Evolutionary conservation across 2,888 invertebrate genomes (phyloP), one percentile per base, ranked within the genome.

Genomic region (Argyresthia albistria): DNA sequence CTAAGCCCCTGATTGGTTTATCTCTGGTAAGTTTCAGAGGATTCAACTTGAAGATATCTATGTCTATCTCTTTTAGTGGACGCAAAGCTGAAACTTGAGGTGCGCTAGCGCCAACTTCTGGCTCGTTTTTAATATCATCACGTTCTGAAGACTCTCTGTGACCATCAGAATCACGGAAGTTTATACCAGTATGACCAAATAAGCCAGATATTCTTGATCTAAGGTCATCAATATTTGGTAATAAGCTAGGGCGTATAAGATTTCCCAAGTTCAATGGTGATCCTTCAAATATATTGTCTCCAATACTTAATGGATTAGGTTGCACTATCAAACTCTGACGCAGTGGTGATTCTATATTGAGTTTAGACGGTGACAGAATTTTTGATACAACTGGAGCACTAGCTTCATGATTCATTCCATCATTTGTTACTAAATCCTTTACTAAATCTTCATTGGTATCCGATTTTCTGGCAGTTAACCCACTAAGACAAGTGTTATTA

Each of bases 101-200:
- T 25, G 59, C 53, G 12, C 67, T 57, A 54, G 71, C 66, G 61
- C 79, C 81, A 3, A 75, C 72, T 58, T 69, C 66, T 1, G 45
- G 15, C 45, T 45, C 45, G 1, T 12, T 9, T 8, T 45, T 14
- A 58, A 79, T 78, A 49, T 54, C 56, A 10, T 14, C 50, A 35
- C 8, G 10, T 6, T 46, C 47, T 11, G 39, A 39, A 8, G 39
- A 39, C 3, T n/a, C n/a, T 42, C 14, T 8, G n/a, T 45, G 50
- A 14, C 43, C 11, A 8, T 2, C 35, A 35, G 8, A 14, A 42
- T 10, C 16, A 9, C 9, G 12, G 9, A 9, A n/a, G 4, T 14
- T 15, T 15, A 47, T 4, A 47, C 25, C 25, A 10, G 11, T 11
- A 47, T 35, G 6, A 4, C 47, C 35, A 35, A 47, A 35, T 35